Evolutionary conservation across 2,888 invertebrate species (phyloP).

Genomic region (Harpagoxenus sublaevis): DNA sequence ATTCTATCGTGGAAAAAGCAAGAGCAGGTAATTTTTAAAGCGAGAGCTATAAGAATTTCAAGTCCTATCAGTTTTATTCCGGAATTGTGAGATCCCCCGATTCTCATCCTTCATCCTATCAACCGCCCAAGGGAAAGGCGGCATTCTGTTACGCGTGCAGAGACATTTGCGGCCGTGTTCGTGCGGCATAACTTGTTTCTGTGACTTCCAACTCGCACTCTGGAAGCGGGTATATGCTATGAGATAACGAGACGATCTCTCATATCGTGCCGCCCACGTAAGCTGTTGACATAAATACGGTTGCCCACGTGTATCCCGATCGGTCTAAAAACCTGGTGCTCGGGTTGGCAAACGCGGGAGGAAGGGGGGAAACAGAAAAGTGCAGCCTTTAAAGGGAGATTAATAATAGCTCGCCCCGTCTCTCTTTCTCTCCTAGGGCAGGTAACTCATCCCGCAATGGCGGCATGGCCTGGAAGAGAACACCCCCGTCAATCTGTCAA

Average conservation of each 20-base stretch:
- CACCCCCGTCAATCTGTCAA: conserved; percentile 59
- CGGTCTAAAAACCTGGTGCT: conserved; percentile 40
- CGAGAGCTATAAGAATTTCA: not conserved
- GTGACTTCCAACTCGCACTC: conserved; percentile 59
- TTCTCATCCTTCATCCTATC: not conserved
- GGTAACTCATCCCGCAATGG: conserved; percentile 5
- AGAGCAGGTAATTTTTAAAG: not conserved
- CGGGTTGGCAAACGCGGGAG: conserved; percentile 1
- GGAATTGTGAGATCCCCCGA: not conserved
- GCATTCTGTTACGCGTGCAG: conserved; percentile 56
- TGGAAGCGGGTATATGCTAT: conserved; percentile 67
- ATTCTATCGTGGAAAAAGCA: not conserved
- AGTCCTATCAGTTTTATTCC: not conserved
- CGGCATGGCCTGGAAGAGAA: conserved; percentile 32
- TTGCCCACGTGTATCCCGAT: conserved; percentile 57
- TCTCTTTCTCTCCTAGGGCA: conserved; percentile 4
- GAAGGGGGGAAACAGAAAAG: not conserved
- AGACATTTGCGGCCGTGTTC: conserved; percentile 64
- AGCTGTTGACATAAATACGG: conserved; percentile 72
- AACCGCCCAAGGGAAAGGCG: not conserved
- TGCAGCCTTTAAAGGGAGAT: conserved; percentile 29
- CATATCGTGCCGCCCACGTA: conserved; percentile 75
- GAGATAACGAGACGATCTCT: conserved; percentile 75
- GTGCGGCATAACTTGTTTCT: conserved; percentile 68
- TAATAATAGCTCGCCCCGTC: conserved; percentile 54